Conservation (phyloP, 2,113 vertebrate species). For the Cynocephalus volans region DNA sequence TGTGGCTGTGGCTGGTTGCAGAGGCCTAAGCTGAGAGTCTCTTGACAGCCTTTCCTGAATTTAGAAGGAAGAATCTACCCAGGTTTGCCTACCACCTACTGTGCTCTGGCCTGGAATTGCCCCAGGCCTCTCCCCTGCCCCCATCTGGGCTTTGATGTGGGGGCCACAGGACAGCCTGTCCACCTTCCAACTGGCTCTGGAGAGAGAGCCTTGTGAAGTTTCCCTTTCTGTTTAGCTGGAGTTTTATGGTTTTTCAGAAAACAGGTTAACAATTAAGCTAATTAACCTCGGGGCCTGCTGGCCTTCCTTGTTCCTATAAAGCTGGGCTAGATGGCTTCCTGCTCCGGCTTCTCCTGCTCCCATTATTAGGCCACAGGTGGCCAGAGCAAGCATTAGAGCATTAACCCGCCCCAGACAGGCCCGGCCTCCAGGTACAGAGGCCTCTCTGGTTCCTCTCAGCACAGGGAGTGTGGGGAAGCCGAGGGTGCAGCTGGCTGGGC, state of each 20-base stretch:
- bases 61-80: neutral
- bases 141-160: accelerated
- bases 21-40: neutral
- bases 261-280: constrained; percentile 88
- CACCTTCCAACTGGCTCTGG: neutral
- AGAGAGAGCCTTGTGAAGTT: constrained; percentile 43
- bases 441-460: neutral
- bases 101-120: neutral
- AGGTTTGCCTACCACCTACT: no score
- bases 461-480: neutral
- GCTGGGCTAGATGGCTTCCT: constrained; percentile 75
- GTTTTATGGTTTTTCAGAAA: constrained; percentile 83
- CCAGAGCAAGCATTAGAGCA: neutral
- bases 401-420: neutral
- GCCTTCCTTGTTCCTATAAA: constrained; percentile 68
- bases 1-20: neutral
- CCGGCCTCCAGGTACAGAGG: neutral
- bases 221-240: constrained; percentile 71
- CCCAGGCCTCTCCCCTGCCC: neutral
- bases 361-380: constrained; percentile 20
- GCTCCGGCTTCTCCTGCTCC: neutral
- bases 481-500: neutral
- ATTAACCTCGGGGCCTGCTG: constrained; percentile 82
- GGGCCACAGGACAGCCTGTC: neutral
- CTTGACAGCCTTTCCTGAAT: neutral